Conservation (phyloP, 2,888 invertebrate genomes). For the Ochlodes sylvanus region DNA sequence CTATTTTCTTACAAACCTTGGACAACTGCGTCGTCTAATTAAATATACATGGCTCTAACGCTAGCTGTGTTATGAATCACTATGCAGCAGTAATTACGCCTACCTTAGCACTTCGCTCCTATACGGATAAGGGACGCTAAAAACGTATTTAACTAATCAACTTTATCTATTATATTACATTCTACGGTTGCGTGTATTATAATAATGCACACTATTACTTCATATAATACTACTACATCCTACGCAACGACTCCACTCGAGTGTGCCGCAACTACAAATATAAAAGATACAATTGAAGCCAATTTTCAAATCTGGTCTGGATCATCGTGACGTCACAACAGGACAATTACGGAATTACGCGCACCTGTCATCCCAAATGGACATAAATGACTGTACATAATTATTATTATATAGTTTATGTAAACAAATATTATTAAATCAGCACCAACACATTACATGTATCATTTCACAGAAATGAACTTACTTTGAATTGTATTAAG, state of each 20-base stretch:
- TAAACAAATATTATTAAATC: no score
- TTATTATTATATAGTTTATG: no score
- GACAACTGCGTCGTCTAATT: neutral
- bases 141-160: no score
- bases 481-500: no score
- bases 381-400: neutral
- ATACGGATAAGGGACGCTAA: no score
- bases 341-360: neutral
- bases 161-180: no score
- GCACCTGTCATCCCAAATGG: neutral
- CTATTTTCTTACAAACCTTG: neutral
- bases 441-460: no score
- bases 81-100: conserved; percentile 17
- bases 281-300: no score
- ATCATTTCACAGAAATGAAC: no score
- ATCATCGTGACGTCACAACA: neutral
- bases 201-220: no score
- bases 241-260: neutral
- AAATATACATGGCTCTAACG: conserved; percentile 3
- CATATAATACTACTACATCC: neutral
- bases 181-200: no score
- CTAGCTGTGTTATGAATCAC: conserved; percentile 12
- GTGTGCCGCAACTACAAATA: neutral
- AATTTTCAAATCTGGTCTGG: neutral
- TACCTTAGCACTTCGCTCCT: conserved; percentile 6